Base-by-base conservation (phyloP, 2,113 vertebrate genomes). In the Callopanchax toddi region DNA sequence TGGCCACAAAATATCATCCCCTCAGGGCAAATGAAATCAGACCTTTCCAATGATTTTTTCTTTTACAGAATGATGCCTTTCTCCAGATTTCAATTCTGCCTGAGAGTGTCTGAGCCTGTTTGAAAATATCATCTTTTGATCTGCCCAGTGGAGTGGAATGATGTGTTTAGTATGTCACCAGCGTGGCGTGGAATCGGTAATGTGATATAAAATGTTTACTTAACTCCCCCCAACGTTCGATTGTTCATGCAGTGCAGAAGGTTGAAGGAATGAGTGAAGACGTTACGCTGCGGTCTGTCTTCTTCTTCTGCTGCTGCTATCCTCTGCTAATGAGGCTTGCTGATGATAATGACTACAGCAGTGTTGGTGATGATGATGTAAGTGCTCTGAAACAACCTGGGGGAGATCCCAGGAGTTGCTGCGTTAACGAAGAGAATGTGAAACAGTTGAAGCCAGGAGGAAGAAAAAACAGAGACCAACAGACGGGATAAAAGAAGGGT, bases 321-420 rank as follows among this genome's bases (percentile, higher is more conserved):
- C 74, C 62, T 49, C 45, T 46, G 0, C 73, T 88, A 87, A 86
- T 79, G 73, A 89, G 84, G 75, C 75, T 60, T 70, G 82, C 65
- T 74, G 71, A 78, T 60, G 73, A 72, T 86, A 86, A 86, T 72
- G 74, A 78, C 65, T 67, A 6, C 46, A 71, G 66, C 73, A 34
- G 59, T 44, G 39, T 43, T 58, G 56, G 25, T 29, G 55, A 45
- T 62, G 82, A 76, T 86, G 85, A 88, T 83, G 86, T 83, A 88
- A 89, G 84, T 11, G 37, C 71, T 73, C 67, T 21, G 82, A 86
- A 89, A 88, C 81, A 81, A 85, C 81, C 85, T 59, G 74, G 49
- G 50, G 79, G 86, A 81, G 73, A 69, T 84, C 81, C 85, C 54
- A 42, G 82, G 84, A 87, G 80, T 74, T 74, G 65, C 74, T 81